Base-by-base conservation (phyloP, 2,888 invertebrate species). In the Heliothis peltigera region DNA sequence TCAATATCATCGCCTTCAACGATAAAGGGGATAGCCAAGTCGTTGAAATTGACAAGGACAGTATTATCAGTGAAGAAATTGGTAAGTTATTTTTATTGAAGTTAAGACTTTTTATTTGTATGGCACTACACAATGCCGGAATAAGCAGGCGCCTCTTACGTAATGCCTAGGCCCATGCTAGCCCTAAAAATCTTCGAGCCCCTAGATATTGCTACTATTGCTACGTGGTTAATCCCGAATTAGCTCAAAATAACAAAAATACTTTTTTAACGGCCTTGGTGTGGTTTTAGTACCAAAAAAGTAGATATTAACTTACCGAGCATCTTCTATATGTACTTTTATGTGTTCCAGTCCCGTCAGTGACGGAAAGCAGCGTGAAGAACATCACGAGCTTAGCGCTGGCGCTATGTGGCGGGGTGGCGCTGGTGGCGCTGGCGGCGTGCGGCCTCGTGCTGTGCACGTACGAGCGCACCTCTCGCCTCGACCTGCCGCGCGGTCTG, bases 401-500 rank as follows among this genome's bases (percentile, higher is more conserved):
- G 62, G 88, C 93, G 56, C 82, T 95, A 75, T 93, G 90, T 84
- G 94, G 94, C 57, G 94, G 94, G 75, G 95, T 95, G 79, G 87
- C 89, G 66, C 79, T 95, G 69, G 84, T 95, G 60, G 94, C 93
- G 75, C 87, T 95, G 75, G 89, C 88, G 71, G 95, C 95, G 79
- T 95, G 94, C 87, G 93, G 93, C 6, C 90, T 95, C 1, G 94
- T 94, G 83, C 88, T 95, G 84, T 94, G 92, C 80, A 91, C 93
- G 49, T 90, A 88, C 83, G 94, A 93, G 68, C 87, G 90, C 21
- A 80, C 80, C 62, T 75, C 84, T 25, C 81, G 87, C 1, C 73
- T 66, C 22, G 89, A 89, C 76, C 63, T 86, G 65, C 89, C 91
- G 57, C 86, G 83, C 42, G 81, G 82, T 44, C 68, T 57, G 22